Conservation (phyloP, 30 jellyfish, hydroid and myxozoan genomes). For the Hydractinia echinata region DNA sequence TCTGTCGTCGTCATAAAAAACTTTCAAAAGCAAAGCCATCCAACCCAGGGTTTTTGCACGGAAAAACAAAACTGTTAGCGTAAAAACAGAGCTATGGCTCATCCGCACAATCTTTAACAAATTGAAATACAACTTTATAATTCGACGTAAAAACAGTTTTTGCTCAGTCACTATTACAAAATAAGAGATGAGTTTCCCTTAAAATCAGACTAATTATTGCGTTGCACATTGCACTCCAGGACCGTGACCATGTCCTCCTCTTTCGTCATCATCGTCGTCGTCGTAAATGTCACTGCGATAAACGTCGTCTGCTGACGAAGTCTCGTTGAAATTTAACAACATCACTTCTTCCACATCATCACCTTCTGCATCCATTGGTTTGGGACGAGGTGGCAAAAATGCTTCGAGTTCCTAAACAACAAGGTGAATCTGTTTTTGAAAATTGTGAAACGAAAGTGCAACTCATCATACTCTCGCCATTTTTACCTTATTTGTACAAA, state of each 20-base stretch:
- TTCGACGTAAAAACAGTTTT: no score
- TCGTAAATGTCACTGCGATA: constrained; percentile 58
- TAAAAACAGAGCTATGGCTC: no score
- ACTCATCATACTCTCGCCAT: neutral
- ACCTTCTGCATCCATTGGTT: constrained; percentile 9
- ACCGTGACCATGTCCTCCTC: constrained; percentile 46
- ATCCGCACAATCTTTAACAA: no score
- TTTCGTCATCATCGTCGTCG: constrained; percentile 74
- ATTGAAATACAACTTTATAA: no score
- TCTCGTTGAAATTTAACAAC: constrained; percentile 39
- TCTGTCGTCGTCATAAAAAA: no score
- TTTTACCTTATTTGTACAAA: neutral
- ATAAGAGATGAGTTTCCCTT: no score
- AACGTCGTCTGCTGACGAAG: constrained; percentile 14
- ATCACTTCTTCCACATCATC: constrained; percentile 50
- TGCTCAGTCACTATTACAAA: no score
- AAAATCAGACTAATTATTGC: constrained; percentile 24
- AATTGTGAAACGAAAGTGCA: neutral
- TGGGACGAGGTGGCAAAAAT: constrained; percentile 66
- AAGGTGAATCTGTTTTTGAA: neutral
- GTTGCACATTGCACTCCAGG: constrained; percentile 96
- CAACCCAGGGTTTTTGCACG: no score
- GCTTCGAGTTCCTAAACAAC: constrained; percentile 47
- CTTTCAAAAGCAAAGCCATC: no score
- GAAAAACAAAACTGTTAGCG: no score